Evolutionary conservation across 2,113 vertebrate species (phyloP).

Genomic region (Tretioscincus oriximinensis): DNA sequence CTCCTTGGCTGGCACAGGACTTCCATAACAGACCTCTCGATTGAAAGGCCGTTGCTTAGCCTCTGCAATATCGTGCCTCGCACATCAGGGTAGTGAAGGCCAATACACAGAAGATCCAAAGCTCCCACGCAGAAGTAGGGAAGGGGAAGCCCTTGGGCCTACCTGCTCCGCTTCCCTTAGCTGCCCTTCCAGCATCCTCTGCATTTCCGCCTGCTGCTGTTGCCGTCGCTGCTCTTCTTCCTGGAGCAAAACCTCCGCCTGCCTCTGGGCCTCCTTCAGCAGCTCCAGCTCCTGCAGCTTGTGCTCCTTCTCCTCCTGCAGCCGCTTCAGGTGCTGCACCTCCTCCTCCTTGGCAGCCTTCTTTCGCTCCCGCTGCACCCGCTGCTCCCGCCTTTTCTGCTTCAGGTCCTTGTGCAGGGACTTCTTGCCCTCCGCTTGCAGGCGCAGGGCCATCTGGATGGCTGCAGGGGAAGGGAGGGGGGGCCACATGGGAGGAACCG

Average conservation of each 20-base stretch:
- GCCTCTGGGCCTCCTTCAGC: constrained; percentile 89
- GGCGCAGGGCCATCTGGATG: constrained; percentile 89
- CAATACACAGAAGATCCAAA: too few species aligned
- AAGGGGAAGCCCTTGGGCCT: rapidly evolving
- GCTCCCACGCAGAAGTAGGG: too few species aligned
- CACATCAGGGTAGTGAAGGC: too few species aligned
- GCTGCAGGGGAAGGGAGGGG: constrained; percentile 64
- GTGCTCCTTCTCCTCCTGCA: constrained; percentile 91
- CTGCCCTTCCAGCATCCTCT: constrained; percentile 85
- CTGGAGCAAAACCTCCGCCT: constrained; percentile 83
- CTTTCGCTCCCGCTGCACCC: constrained; percentile 86
- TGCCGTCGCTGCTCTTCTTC: constrained; percentile 87
- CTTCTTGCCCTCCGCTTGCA: constrained; percentile 85
- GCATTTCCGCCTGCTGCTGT: constrained; percentile 89
- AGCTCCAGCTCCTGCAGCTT: constrained; percentile 90
- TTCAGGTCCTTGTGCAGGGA: constrained; percentile 94
- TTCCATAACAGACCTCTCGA: too few species aligned
- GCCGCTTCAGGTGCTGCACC: constrained; percentile 82
- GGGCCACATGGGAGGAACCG: background rate
- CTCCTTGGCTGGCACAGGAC: too few species aligned
- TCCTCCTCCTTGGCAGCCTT: constrained; percentile 86
- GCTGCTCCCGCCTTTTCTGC: constrained; percentile 85
- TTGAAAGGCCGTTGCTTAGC: too few species aligned
- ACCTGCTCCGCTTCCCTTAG: constrained; percentile 90
- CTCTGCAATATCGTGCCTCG: too few species aligned